Evolutionary conservation across 2,888 invertebrate species (phyloP), one percentile per base, ranked within the genome.

Genomic region (Frankliniella intonsa): DNA sequence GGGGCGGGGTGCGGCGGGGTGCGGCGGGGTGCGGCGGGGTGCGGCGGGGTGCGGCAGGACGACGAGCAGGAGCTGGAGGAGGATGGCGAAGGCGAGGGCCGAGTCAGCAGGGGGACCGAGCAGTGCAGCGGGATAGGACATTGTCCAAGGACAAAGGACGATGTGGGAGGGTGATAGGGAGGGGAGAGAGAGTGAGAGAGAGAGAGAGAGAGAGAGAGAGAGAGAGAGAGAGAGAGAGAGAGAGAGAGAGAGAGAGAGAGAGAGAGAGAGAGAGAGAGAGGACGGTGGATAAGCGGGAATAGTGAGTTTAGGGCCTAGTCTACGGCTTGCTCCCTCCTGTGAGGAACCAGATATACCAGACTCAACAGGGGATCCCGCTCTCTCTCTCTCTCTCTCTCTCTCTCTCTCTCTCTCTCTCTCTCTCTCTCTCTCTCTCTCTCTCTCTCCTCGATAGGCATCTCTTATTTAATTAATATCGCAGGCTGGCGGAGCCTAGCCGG

Each of bases 401-500:
- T 38, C 38, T 38, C 38, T 38, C 38, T 38, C 38, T 38, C 38
- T 38, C 5, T 38, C 38, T 38, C 5, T 38, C 38, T 38, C 5
- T 38, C 38, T 38, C 5, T 38, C 38, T 38, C 38, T 38, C 38
- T 38, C 38, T 38, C 38, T 5, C 38, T 38, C 3, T 38, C 5
- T 5, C 38, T 38, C 9, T 65, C 65, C 2, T 22, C 69, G 69
- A 69, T 69, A n/a, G 69, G 69, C 69, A 22, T 69, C 69, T 69
- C 69, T 69, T 69, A 69, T 69, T 69, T 69, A 69, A 69, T 69
- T 69, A 69, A 69, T 69, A 69, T 69, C 69, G 22, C 38, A 38
- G 38, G 38, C 38, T 38, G 38, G 38, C 38, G 2, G 38, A 3
- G 38, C 19, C 19, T 2, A 3, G 38, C 19, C 19, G 55, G 19